These are phyloP conservation scores for Urophycis tenuis DNA, from an alignment of 2,797 vertebrate species.

Conservation along the genomic window DNA sequence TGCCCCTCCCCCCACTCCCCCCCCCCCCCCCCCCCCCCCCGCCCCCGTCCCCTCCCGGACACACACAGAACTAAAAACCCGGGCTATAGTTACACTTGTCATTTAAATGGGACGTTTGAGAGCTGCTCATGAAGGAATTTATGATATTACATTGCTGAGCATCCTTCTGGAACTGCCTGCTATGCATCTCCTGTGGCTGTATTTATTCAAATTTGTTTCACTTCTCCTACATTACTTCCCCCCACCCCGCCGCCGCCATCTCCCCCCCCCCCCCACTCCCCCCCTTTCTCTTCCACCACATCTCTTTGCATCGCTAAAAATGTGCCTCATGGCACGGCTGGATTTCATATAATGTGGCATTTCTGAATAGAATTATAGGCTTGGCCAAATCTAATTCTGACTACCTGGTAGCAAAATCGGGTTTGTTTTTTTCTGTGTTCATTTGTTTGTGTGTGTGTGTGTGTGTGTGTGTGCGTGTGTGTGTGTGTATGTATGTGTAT, in stretches of 20 bases:
- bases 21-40: constrained; percentile 10
- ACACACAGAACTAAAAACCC: constrained; percentile 16
- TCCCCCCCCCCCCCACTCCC: no score
- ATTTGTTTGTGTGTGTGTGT: constrained; percentile 59
- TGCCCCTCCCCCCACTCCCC: constrained; percentile 20
- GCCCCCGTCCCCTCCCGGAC: neutral
- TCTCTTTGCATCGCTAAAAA: constrained; percentile 13
- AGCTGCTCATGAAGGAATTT: constrained; percentile 32
- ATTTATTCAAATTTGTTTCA: constrained; percentile 39
- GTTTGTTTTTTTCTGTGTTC: constrained; percentile 56
- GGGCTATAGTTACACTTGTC: constrained; percentile 59
- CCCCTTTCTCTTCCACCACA: constrained; percentile 25
- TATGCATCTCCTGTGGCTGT: constrained; percentile 34
- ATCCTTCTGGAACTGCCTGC: constrained; percentile 48
- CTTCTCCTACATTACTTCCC: constrained; percentile 29
- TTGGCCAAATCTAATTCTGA: constrained; percentile 55
- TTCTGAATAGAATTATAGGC: constrained; percentile 59
- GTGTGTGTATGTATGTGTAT: no score
- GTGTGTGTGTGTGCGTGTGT: no score
- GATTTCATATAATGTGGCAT: constrained; percentile 48
- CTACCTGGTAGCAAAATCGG: constrained; percentile 41
- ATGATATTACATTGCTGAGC: constrained; percentile 37
- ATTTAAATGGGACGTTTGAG: constrained; percentile 35
- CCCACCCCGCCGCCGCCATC: neutral
- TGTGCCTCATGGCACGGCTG: constrained; percentile 28